Evolutionary conservation across 2,797 vertebrate genomes (phyloP).

Genomic region (Acanthiza pusilla): DNA sequence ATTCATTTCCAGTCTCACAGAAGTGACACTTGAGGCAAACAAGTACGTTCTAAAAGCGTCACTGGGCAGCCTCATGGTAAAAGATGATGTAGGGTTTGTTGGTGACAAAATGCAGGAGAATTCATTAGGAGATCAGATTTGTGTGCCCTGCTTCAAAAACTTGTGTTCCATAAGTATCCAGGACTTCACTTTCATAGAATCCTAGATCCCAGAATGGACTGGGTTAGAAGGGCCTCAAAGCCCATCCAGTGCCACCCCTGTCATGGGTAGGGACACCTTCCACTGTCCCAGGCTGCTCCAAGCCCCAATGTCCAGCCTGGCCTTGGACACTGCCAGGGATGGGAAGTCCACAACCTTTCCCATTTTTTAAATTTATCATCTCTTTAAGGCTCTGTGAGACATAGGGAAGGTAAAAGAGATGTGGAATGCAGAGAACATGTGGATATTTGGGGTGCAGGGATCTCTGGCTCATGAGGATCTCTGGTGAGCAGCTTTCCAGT

Average conservation of each 20-base stretch:
- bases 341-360: neutral
- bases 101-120: neutral
- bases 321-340: fast-evolving
- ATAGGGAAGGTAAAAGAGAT: neutral
- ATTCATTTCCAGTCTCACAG: neutral
- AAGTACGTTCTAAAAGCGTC: fast-evolving
- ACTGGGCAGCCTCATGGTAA: neutral
- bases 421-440: neutral
- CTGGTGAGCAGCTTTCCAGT: neutral
- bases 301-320: fast-evolving
- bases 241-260: neutral
- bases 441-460: neutral
- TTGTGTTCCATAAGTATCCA: no score
- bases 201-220: neutral
- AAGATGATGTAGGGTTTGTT: neutral
- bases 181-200: neutral
- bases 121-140: neutral
- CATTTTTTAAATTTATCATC: neutral
- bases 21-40: neutral
- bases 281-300: fast-evolving
- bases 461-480: neutral
- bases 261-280: neutral
- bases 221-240: neutral
- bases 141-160: fast-evolving
- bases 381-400: neutral